Percentiles rank a stretch among this genome's conserved stretches.
phyloP scores from a whole-genome alignment of 2,797 vertebrate species.

The Rousettus madagascariensis region DNA sequence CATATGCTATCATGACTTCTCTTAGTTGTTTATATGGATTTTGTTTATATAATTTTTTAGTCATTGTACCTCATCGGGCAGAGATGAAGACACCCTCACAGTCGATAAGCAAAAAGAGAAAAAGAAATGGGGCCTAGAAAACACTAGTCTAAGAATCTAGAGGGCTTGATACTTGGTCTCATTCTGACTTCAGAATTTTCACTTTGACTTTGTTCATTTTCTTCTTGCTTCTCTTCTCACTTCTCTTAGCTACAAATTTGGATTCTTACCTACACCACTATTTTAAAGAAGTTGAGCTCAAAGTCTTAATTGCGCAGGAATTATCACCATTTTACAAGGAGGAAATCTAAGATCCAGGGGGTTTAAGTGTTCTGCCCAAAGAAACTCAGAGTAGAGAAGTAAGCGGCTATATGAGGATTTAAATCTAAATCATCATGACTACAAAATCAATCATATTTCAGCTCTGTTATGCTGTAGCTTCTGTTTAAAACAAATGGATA shows the following conservation, averaged over 20 bases:
- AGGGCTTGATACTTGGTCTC: background rate
- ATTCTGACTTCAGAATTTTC: background rate
- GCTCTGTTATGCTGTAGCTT: background rate
- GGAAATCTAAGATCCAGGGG: background rate
- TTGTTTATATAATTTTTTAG: background rate
- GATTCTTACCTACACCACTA: background rate
- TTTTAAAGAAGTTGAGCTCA: background rate
- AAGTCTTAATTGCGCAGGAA: background rate
- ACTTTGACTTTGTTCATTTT: background rate
- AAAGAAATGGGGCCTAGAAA: background rate
- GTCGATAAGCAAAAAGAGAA: background rate
- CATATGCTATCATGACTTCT: background rate
- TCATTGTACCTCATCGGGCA: fast-evolving
- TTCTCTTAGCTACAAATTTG: background rate
- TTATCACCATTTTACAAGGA: background rate
- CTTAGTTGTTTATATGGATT: background rate
- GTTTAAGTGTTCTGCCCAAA: background rate
- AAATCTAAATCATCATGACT: background rate
- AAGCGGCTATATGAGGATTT: background rate
- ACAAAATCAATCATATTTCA: background rate
- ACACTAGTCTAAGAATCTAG: background rate
- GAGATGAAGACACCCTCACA: background rate
- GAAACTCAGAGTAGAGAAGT: background rate
- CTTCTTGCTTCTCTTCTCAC: background rate
- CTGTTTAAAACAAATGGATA: background rate